phyloP scores from a whole-genome alignment of 2,113 vertebrate species.

The Eulemur macaco region DNA sequence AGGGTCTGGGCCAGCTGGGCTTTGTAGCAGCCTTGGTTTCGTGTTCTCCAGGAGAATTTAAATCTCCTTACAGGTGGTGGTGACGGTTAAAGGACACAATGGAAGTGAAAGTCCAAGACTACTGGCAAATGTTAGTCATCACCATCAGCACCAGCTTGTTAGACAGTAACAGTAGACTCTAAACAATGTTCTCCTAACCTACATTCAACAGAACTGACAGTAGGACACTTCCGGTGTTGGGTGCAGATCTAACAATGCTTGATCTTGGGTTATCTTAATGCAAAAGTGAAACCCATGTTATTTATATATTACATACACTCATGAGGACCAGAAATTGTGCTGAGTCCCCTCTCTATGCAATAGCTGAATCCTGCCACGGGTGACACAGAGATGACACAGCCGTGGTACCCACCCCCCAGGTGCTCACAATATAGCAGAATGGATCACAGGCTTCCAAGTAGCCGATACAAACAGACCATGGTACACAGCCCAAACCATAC shows the following conservation, averaged over 20 bases:
- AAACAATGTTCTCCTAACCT: neutral
- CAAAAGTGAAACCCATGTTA: neutral
- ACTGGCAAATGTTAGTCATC: neutral
- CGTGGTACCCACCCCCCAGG: neutral
- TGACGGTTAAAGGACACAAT: neutral
- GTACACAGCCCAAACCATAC: neutral
- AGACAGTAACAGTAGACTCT: rapidly evolving
- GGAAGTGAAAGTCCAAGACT: neutral
- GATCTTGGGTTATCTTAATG: neutral
- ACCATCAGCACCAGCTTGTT: neutral
- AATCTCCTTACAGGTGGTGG: neutral
- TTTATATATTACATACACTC: neutral
- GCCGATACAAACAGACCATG: rapidly evolving
- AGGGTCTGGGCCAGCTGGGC: conserved; percentile 78
- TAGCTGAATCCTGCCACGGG: neutral
- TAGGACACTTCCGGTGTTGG: rapidly evolving
- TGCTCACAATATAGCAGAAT: neutral
- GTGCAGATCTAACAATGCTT: neutral
- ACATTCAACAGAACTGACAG: neutral
- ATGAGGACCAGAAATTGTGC: neutral
- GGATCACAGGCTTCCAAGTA: rapidly evolving
- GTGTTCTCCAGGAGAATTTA: conserved; percentile 78
- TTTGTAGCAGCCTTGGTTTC: conserved; percentile 83
- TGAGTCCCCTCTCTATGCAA: neutral
- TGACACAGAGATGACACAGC: neutral